Evolutionary conservation across 2,797 vertebrate genomes (phyloP).

Genomic region (Microcaecilia unicolor): DNA sequence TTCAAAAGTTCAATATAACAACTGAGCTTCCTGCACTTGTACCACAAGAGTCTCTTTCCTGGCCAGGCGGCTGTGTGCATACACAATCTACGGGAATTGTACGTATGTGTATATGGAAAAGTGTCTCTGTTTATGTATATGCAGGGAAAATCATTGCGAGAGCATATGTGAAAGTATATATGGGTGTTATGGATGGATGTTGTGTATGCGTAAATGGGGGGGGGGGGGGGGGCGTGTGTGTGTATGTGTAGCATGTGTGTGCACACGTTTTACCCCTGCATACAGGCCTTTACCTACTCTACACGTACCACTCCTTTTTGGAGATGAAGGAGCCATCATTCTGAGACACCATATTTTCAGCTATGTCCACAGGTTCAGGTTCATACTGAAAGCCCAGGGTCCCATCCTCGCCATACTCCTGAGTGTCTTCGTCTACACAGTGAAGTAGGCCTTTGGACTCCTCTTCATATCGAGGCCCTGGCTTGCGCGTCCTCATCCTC

Average conservation of each 20-base stretch:
- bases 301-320: slow-evolving; percentile 99
- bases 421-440: slow-evolving; percentile 87
- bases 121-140: no score
- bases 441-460: slow-evolving; percentile 96
- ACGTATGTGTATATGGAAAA: neutral
- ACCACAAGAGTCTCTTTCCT: neutral
- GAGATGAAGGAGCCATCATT: slow-evolving; percentile 97
- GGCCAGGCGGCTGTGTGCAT: neutral
- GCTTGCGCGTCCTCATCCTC: slow-evolving; percentile 63
- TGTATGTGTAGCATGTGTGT: neutral
- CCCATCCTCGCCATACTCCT: slow-evolving; percentile 79
- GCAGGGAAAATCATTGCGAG: neutral
- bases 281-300: slow-evolving; percentile 40
- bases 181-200: slow-evolving; percentile 2
- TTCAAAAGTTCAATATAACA: slow-evolving; percentile 49
- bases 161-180: slow-evolving; percentile 12
- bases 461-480: slow-evolving; percentile 58
- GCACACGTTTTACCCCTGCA: no score
- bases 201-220: no score
- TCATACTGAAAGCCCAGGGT: slow-evolving; percentile 94
- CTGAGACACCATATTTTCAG: slow-evolving; percentile 96
- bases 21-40: slow-evolving; percentile 11
- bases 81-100: slow-evolving; percentile 5
- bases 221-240: neutral
- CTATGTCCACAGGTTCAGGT: slow-evolving; percentile 81